Conservation (phyloP, 2,113 vertebrate species). For the Pampusana beccarii region DNA sequence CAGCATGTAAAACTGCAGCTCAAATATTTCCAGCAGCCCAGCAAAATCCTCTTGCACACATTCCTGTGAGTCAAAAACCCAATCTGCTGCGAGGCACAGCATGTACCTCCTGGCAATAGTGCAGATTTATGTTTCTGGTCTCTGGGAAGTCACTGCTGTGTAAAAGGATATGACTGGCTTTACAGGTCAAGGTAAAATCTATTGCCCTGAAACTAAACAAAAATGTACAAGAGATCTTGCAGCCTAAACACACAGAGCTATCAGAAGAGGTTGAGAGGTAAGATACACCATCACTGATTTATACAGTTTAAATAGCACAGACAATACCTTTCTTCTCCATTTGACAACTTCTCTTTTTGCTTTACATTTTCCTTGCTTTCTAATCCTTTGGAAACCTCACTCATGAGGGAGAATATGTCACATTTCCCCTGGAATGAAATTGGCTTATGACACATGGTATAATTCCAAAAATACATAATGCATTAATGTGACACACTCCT, state of each 20-base stretch:
- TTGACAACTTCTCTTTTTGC: constrained; percentile 26
- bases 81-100: not conserved
- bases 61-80: not conserved
- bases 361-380: constrained; percentile 32
- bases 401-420: constrained; percentile 34
- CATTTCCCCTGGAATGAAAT: constrained; percentile 26
- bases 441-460: constrained; percentile 42
- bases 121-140: constrained; percentile 2
- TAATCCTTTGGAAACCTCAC: constrained; percentile 20
- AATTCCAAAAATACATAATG: constrained; percentile 34
- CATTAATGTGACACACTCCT: constrained; percentile 43
- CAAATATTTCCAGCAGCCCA: constrained; percentile 3
- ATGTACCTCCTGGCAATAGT: not conserved
- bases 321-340: not conserved
- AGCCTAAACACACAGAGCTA: not conserved
- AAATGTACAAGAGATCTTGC: constrained; percentile 9
- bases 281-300: not conserved
- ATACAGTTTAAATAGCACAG: not conserved
- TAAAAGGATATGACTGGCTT: not conserved
- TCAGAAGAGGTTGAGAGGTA: not conserved
- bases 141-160: not conserved
- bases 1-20: not conserved
- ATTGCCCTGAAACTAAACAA: not conserved
- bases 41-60: not conserved
- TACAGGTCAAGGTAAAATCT: constrained; percentile 12